phyloP scores from a whole-genome alignment of 1,140 invertebrate species.

The Aphelinus certus region DNA sequence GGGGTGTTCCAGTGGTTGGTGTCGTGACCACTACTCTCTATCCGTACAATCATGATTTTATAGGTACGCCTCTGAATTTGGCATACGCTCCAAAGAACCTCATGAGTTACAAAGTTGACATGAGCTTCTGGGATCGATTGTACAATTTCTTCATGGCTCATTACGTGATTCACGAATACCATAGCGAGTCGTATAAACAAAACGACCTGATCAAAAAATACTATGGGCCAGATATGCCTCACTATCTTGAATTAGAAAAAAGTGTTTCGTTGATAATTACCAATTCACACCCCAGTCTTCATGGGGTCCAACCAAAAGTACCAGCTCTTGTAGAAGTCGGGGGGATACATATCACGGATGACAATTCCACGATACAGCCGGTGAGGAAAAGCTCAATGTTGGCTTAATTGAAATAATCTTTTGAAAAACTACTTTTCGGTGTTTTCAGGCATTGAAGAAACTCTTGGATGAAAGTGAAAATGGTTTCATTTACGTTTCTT shows the following conservation, averaged over 20 bases:
- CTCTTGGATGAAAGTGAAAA: conserved; percentile 72
- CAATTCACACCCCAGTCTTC: conserved; percentile 68
- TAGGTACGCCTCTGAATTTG: conserved; percentile 69
- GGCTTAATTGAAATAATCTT: not conserved
- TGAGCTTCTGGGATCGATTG: conserved; percentile 52
- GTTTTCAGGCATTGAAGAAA: conserved; percentile 70
- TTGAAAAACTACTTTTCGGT: conserved; percentile 27
- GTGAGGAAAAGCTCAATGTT: conserved; percentile 40
- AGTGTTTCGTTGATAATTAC: conserved; percentile 64
- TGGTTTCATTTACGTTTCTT: conserved; percentile 76
- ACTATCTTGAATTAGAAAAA: conserved; percentile 57
- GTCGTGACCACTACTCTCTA: conserved; percentile 69
- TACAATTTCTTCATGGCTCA: not conserved
- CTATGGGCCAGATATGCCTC: conserved; percentile 55
- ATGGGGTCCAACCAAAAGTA: conserved; percentile 61
- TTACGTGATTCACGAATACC: not conserved
- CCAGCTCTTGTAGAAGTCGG: conserved; percentile 70
- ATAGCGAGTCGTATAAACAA: not conserved
- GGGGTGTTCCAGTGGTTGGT: conserved; percentile 69
- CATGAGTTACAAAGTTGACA: conserved; percentile 60
- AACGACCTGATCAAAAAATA: conserved; percentile 50
- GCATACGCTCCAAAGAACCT: conserved; percentile 69
- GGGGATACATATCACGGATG: conserved; percentile 65
- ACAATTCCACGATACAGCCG: conserved; percentile 32
- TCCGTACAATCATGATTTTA: conserved; percentile 70